Evolutionary conservation across 2,888 invertebrate genomes (phyloP).

Genomic region (Rhagonycha fulva): DNA sequence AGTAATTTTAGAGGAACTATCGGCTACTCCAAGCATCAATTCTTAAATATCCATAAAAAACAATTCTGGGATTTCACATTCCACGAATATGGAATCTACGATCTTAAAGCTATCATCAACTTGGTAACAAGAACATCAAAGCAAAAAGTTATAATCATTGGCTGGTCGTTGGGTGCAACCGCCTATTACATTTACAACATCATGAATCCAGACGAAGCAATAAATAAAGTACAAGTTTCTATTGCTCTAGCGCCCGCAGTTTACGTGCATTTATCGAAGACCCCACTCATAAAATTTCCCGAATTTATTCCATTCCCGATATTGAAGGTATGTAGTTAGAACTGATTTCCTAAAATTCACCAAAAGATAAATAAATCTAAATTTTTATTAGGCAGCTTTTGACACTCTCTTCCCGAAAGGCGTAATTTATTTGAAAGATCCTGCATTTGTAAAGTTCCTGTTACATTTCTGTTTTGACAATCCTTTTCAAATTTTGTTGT

Average conservation of each 20-base stretch:
- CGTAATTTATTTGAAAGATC: not conserved
- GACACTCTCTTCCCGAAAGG: not conserved
- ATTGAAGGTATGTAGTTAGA: not conserved
- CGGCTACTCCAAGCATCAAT: constrained; percentile 47
- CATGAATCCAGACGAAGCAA: not conserved
- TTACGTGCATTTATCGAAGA: not conserved
- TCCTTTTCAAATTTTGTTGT: constrained; percentile 25
- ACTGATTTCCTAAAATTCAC: not conserved
- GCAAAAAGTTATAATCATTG: not conserved
- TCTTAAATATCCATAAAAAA: constrained; percentile 37
- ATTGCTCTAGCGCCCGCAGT: not conserved
- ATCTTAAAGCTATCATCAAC: constrained; percentile 2
- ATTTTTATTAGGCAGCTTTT: not conserved
- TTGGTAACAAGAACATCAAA: not conserved
- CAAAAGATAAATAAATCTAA: not conserved
- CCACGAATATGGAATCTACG: constrained; percentile 34
- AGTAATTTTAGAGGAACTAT: constrained; percentile 51
- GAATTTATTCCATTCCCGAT: not conserved
- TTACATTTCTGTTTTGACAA: constrained; percentile 16
- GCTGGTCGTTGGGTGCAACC: not conserved
- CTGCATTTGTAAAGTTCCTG: not conserved
- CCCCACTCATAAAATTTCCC: not conserved
- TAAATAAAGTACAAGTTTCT: not conserved
- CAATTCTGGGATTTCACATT: constrained; percentile 52
- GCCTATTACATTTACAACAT: not conserved